phyloP scores from a whole-genome alignment of 2,797 vertebrate species.

The Phoeniculus purpureus region DNA sequence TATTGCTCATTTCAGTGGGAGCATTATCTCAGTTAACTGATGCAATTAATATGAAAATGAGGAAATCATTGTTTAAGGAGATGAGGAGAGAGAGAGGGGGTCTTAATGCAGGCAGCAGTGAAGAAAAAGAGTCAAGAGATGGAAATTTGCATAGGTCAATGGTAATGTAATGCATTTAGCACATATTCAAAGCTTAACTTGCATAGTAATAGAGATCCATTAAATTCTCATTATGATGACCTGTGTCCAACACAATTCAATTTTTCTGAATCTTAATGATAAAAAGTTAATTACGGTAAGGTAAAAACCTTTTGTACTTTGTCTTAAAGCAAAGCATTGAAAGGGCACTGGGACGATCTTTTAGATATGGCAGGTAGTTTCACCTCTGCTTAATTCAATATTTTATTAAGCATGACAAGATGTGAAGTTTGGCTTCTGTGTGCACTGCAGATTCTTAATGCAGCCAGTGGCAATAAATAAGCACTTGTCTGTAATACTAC shows the following conservation, averaged over 20 bases:
- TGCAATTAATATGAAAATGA: constrained; percentile 90
- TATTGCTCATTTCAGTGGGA: constrained; percentile 80
- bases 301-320: constrained; percentile 78
- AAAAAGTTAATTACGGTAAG: constrained; percentile 80
- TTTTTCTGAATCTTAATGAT: constrained; percentile 80
- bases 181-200: constrained; percentile 72
- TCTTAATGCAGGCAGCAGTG: constrained; percentile 59
- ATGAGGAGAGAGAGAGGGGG: constrained; percentile 77
- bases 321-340: constrained; percentile 72
- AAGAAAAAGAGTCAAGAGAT: constrained; percentile 72
- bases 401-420: constrained; percentile 75
- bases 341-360: constrained; percentile 66
- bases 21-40: constrained; percentile 84
- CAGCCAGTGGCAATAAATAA: constrained; percentile 69
- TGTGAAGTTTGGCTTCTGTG: constrained; percentile 65
- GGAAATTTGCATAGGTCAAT: constrained; percentile 82
- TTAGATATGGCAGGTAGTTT: constrained; percentile 55
- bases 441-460: constrained; percentile 65
- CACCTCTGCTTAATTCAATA: constrained; percentile 69
- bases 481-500: constrained; percentile 11
- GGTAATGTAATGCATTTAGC: constrained; percentile 75
- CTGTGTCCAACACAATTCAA: constrained; percentile 79
- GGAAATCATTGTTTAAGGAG: constrained; percentile 84
- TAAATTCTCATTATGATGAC: constrained; percentile 82
- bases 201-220: constrained; percentile 74